Evolutionary conservation across 2,888 invertebrate species (phyloP).

Genomic region (Merodon equestris): DNA sequence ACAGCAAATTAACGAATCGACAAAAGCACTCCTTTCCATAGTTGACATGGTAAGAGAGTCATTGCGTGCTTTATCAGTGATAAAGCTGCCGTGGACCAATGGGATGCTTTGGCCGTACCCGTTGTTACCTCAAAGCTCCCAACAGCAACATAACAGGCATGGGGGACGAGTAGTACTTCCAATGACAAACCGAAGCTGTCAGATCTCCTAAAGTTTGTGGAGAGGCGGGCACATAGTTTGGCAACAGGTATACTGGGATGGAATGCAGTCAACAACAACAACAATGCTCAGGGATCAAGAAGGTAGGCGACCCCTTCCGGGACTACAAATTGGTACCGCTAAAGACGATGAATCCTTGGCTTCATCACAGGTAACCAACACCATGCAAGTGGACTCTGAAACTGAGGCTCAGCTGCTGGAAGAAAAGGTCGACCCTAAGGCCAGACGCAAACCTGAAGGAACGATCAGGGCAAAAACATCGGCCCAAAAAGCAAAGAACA

Average conservation of each 20-base stretch:
- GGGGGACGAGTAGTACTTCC: constrained; percentile 27
- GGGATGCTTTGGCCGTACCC: constrained; percentile 48
- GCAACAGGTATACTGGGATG: constrained; percentile 22
- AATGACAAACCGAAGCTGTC: constrained; percentile 31
- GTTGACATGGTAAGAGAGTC: constrained; percentile 46
- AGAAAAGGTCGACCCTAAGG: no score
- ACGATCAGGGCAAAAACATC: no score
- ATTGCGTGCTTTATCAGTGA: constrained; percentile 40
- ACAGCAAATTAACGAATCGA: constrained; percentile 11
- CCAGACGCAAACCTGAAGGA: no score
- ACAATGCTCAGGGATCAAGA: neutral
- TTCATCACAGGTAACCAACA: no score
- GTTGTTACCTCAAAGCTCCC: constrained; percentile 31
- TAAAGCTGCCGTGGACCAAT: constrained; percentile 43
- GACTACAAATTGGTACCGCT: constrained; percentile 20
- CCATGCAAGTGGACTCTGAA: no score
- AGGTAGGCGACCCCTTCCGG: no score
- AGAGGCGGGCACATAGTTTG: constrained; percentile 39
- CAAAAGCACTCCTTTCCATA: constrained; percentile 19
- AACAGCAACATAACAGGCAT: constrained; percentile 19
- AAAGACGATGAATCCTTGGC: no score
- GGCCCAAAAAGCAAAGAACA: no score
- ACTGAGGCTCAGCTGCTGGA: no score
- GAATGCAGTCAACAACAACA: neutral
- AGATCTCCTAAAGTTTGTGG: constrained; percentile 20